These are phyloP conservation scores for Drosophila melanosoma DNA, from an alignment of 2,888 invertebrate genomes.

Conservation along the genomic window DNA sequence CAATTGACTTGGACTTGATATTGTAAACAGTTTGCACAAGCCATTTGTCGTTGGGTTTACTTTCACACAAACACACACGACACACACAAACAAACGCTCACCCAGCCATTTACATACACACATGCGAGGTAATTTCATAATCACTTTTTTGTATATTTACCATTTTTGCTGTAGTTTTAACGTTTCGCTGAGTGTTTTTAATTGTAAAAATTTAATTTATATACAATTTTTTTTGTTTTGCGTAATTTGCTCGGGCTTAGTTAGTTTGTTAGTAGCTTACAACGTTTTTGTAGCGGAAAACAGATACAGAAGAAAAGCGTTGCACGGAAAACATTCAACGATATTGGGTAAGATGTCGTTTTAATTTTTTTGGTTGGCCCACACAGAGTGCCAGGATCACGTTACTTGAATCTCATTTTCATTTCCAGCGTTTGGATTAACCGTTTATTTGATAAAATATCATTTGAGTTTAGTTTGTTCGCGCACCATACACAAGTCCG, in stretches of 20 bases:
- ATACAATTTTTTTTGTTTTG: slow-evolving; percentile 2
- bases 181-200: slow-evolving; percentile 17
- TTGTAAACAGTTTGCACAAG: slow-evolving; percentile 50
- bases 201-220: slow-evolving; percentile 8
- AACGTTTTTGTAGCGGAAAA: slow-evolving; percentile 68
- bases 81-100: slow-evolving; percentile 2
- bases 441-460: slow-evolving; percentile 19
- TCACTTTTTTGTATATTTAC: slow-evolving; percentile 62
- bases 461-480: slow-evolving; percentile 27
- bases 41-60: slow-evolving; percentile 7
- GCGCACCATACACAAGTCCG: slow-evolving; percentile 38
- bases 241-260: slow-evolving; percentile 5
- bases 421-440: slow-evolving; percentile 7
- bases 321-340: slow-evolving; percentile 73
- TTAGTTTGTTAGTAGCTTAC: slow-evolving; percentile 39
- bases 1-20: slow-evolving; percentile 60
- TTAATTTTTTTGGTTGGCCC: slow-evolving; percentile 18
- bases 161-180: slow-evolving; percentile 58
- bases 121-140: slow-evolving; percentile 65
- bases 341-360: slow-evolving; percentile 38
- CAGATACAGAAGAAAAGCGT: slow-evolving; percentile 79
- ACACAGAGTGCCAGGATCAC: slow-evolving; percentile 19
- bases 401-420: slow-evolving; percentile 42
- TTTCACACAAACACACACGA: slow-evolving; percentile 17
- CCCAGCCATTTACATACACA: slow-evolving; percentile 2